Evolutionary conservation across 2,797 vertebrate genomes (phyloP).

Genomic region (Chelon auratus): DNA sequence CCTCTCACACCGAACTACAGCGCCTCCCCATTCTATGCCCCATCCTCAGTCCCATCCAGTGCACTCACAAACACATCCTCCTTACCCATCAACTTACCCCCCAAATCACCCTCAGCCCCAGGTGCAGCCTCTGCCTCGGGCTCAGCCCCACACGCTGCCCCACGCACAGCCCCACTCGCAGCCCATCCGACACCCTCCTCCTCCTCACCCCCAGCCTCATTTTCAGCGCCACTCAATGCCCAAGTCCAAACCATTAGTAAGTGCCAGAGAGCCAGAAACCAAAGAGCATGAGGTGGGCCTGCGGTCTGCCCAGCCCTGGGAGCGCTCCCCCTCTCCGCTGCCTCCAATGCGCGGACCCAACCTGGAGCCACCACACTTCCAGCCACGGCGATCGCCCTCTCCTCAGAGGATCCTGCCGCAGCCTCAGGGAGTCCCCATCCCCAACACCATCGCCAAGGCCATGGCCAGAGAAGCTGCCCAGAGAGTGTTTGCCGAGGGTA

Average conservation of each 20-base stretch:
- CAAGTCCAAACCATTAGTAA: constrained; percentile 91
- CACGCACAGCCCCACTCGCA: constrained; percentile 87
- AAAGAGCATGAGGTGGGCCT: constrained; percentile 90
- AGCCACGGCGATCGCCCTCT: constrained; percentile 89
- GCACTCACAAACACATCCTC: constrained; percentile 77
- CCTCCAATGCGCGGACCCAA: constrained; percentile 82
- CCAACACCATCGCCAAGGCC: constrained; percentile 94
- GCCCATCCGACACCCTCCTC: constrained; percentile 82
- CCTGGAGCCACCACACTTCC: constrained; percentile 89
- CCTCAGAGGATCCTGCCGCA: constrained; percentile 97
- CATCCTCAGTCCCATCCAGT: constrained; percentile 60
- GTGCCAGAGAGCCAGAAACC: constrained; percentile 94
- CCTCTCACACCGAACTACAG: constrained; percentile 78
- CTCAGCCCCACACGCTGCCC: constrained; percentile 79
- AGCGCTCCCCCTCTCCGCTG: constrained; percentile 84
- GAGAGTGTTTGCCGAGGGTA: constrained; percentile 90
- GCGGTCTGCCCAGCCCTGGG: constrained; percentile 89
- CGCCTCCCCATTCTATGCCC: constrained; percentile 67
- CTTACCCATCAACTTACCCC: constrained; percentile 87
- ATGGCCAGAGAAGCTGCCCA: constrained; percentile 97
- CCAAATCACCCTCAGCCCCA: constrained; percentile 84
- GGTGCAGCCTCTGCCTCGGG: constrained; percentile 78
- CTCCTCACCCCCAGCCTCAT: constrained; percentile 82
- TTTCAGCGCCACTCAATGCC: constrained; percentile 86
- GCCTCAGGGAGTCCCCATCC: constrained; percentile 93